phyloP scores from a whole-genome alignment of 2,797 vertebrate species.

The Bothrops alternatus region DNA sequence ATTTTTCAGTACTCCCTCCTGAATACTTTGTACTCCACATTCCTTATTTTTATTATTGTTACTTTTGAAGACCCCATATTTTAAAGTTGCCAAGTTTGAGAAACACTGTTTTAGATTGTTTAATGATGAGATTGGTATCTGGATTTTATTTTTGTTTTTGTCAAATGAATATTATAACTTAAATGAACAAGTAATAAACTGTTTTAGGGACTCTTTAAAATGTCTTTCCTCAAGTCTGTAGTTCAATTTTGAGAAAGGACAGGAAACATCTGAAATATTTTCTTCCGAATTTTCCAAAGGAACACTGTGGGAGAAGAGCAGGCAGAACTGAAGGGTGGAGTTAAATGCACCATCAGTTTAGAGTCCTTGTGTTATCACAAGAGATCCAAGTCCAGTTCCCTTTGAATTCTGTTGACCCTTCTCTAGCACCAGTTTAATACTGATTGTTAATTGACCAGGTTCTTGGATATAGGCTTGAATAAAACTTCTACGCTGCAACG shows the following conservation, averaged over 20 bases:
- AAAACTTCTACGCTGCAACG: background rate
- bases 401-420: background rate
- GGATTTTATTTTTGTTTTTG: background rate
- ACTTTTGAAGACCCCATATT: background rate
- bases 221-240: background rate
- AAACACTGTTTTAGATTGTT: background rate
- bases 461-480: background rate
- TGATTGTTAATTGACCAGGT: background rate
- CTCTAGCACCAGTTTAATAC: background rate
- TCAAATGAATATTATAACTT: slow-evolving; percentile 38
- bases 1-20: background rate
- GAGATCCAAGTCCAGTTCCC: background rate
- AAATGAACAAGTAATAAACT: slow-evolving; percentile 15
- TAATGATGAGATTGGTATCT: background rate
- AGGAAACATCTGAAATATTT: background rate
- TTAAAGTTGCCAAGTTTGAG: background rate
- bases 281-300: background rate
- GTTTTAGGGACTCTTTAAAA: background rate
- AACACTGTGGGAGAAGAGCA: background rate
- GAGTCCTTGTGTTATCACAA: background rate
- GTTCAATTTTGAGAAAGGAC: background rate
- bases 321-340: too few species aligned
- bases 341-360: background rate
- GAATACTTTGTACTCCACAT: background rate
- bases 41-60: slow-evolving; percentile 4